Conservation (phyloP, 2,797 vertebrate genomes). For the Emys orbicularis region DNA sequence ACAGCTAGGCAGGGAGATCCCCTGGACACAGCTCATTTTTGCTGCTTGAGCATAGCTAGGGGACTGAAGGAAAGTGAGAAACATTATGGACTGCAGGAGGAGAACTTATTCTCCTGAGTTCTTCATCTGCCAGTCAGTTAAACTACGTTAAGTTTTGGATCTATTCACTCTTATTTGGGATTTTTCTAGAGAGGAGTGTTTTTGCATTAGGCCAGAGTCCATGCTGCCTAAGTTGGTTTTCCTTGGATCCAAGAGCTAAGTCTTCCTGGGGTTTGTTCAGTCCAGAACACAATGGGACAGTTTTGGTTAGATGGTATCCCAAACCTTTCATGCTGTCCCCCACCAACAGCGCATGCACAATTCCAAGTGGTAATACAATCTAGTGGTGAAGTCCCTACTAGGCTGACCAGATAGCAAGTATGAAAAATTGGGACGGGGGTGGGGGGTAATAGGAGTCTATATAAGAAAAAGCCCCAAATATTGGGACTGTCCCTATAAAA, state of each 20-base stretch:
- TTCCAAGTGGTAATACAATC: not conserved
- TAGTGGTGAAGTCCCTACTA: not conserved
- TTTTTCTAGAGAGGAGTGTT: not conserved
- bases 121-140: not conserved
- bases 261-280: not conserved
- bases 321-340: not conserved
- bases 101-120: not conserved
- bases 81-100: not conserved
- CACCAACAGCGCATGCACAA: not conserved
- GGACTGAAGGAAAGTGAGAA: not conserved
- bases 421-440: too few species aligned
- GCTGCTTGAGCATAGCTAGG: not conserved
- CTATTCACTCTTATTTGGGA: not conserved
- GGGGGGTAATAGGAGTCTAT: too few species aligned
- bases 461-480: too few species aligned
- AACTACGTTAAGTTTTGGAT: not conserved
- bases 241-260: not conserved
- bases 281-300: not conserved
- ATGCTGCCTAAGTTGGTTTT: not conserved
- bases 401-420: too few species aligned
- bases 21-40: not conserved
- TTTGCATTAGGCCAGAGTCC: not conserved
- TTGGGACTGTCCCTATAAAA: too few species aligned
- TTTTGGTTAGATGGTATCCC: not conserved
- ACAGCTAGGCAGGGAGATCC: not conserved